Conservation (phyloP, 1,140 invertebrate species). For the Orchestia grillus region DNA sequence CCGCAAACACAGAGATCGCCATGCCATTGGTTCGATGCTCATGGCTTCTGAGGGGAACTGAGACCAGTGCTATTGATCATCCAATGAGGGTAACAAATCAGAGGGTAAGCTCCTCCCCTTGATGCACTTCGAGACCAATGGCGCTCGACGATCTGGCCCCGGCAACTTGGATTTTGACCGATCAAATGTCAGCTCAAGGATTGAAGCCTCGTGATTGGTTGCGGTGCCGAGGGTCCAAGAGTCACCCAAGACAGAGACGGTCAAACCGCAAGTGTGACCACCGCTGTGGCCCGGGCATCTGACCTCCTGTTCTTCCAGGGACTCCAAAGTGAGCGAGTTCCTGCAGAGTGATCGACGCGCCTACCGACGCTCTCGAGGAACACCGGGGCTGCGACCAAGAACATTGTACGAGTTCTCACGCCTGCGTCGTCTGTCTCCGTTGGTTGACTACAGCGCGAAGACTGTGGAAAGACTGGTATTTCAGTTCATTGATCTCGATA, state of each 20-base stretch:
- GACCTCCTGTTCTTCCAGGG: conserved; percentile 15
- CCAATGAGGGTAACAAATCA: conserved; percentile 55
- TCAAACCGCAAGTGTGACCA: conserved; percentile 56
- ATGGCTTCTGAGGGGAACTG: conserved; percentile 45
- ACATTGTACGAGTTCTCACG: background rate
- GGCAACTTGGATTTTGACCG: conserved; percentile 49
- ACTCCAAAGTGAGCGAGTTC: background rate
- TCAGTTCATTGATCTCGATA: background rate
- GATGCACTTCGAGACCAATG: conserved; percentile 36
- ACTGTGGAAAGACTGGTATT: background rate
- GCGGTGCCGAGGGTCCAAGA: conserved; percentile 41
- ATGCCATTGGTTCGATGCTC: conserved; percentile 37
- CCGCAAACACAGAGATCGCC: conserved; percentile 22
- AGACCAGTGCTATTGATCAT: conserved; percentile 55
- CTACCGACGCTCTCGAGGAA: background rate
- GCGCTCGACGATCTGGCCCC: conserved; percentile 26
- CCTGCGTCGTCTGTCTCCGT: background rate
- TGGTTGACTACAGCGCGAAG: background rate
- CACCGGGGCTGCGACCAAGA: background rate
- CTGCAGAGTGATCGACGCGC: background rate
- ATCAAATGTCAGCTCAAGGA: conserved; percentile 55
- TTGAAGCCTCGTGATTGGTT: conserved; percentile 42
- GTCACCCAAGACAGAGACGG: conserved; percentile 51
- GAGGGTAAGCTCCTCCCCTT: conserved; percentile 49
- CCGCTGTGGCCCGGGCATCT: conserved; percentile 42